phyloP scores from a whole-genome alignment of 1,140 invertebrate species.

The Achatina immaculata region DNA sequence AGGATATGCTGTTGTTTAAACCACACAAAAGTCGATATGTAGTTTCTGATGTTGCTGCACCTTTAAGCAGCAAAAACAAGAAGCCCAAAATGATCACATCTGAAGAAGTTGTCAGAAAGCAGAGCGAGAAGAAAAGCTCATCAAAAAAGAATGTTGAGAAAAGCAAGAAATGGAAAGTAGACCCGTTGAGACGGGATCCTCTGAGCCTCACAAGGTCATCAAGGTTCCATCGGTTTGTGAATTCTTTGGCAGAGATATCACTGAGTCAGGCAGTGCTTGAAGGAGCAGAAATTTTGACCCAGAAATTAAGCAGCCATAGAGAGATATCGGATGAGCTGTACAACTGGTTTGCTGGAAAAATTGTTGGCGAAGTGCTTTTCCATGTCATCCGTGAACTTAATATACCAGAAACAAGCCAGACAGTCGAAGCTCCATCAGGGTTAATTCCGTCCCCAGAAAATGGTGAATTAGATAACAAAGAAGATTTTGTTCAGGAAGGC shows the following conservation, averaged over 20 bases:
- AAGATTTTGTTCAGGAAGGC: neutral
- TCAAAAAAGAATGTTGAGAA: neutral
- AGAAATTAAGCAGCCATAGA: neutral
- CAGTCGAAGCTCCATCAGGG: neutral
- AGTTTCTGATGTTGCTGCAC: slow-evolving; percentile 27
- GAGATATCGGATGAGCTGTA: slow-evolving; percentile 44
- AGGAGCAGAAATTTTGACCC: slow-evolving; percentile 20
- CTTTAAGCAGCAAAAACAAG: neutral
- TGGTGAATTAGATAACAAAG: neutral
- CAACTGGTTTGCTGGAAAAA: slow-evolving; percentile 45
- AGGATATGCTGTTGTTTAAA: neutral
- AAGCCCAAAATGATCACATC: neutral
- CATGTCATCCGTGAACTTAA: slow-evolving; percentile 36
- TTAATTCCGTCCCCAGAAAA: neutral
- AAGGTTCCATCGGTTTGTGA: slow-evolving; percentile 21
- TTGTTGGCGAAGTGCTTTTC: slow-evolving; percentile 43
- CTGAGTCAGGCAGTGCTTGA: slow-evolving; percentile 27
- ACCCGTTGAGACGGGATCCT: neutral
- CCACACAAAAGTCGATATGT: slow-evolving; percentile 28
- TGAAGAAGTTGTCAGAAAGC: neutral
- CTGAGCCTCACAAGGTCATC: neutral
- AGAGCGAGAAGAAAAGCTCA: too few relatives aligned
- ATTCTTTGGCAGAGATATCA: slow-evolving; percentile 18
- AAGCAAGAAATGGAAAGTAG: neutral
- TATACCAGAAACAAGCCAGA: neutral